Evolutionary conservation across 2,113 vertebrate genomes (phyloP), one percentile per base, ranked within the genome.

Genomic region (Brevimyrus niger): DNA sequence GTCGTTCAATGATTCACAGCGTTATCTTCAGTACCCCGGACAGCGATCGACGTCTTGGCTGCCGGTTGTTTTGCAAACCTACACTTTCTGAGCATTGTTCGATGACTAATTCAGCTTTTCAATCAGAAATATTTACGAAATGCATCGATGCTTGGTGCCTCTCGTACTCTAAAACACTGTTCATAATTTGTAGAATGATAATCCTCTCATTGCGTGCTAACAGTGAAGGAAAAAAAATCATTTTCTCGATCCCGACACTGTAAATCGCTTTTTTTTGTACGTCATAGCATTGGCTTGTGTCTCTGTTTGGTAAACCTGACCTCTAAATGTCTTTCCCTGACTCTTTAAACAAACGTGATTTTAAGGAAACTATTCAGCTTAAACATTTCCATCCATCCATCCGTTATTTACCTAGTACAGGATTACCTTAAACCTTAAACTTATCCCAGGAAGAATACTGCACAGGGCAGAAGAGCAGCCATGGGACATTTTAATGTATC

Each of bases 21-120:
- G 38, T 23, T 23, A 19, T 85, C 80, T 88, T 91, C 90, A 91
- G 90, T 50, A 90, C 91, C 89, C 35, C 47, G 90, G 91, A 92
- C 91, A 91, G 90, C 89, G 90, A 53, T 53, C 51, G 51, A 87
- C 88, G 38, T 42, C 17, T 23, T 15, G 42, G 3, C 13, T 10
- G 38, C 19, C 50, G 23, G 42, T 51, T 47, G 27, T 23, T 6
- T 44, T 1, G 48, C 23, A n/a, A 21, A 44, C 35, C 6, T 19
- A 21, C 76, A 42, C 42, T 7, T 44, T 46, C 38, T 19, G 17
- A 82, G 38, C 2, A 11, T 3, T 47, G 42, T 23, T 47, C 80
- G 15, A 44, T 83, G 80, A 21, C 13, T 11, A 35, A 3, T 21
- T 42, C 35, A 19, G 19, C 19, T 46, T 44, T 83, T 47, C 42